Evolutionary conservation across 2,113 vertebrate species (phyloP), one percentile per base, ranked within the genome.

Genomic region (Dinomys branickii): DNA sequence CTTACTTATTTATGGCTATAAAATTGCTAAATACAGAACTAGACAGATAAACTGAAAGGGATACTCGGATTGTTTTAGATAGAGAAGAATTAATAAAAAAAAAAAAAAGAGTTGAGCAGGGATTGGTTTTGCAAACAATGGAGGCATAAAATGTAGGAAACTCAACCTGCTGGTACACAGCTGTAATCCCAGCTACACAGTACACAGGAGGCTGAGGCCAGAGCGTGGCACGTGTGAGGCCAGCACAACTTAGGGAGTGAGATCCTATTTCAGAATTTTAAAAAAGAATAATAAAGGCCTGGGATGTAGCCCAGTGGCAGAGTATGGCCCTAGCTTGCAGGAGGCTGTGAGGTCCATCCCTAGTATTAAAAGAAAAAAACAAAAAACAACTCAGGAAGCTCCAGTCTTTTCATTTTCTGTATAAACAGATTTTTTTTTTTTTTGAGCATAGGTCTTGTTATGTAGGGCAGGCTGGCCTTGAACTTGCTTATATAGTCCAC

Each of bases 381-480:
- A 38, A 38, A 69, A 77, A 77, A 28, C 28, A n/a, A n/a, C n/a
- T 50, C 73, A 77, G 73, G 26, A 77, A 77, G 20, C 24, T 92
- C 61, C 47, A 71, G 58, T 91, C 10, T 92, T 65, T 81, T 69
- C 80, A 38, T 22, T 95, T 87, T 91, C 35, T 92, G n/a, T 90
- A 44, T 59, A 88, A 95, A 85, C 13, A 59, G 47, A n/a, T n/a
- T n/a, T n/a, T 26, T 61, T 61, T 61, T 9, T 61, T 61, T 26
- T 61, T 61, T 26, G 24, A 61, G 59, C 8, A 9, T 0, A 61
- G 59, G 59, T 61, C 22, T 59, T 8, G 2, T 14, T 69, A 69
- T 69, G 16, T n/a, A 69, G 65, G n/a, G 17, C 35, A 69, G 33
- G 65, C 14, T n/a, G 35, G 65, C 33, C 65, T 69, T 69, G 65